Percentiles rank a stretch among this genome's conserved stretches.
Conservation (phyloP, 92 coral and sea anemone genomes). For the Scolanthus callimorphus region DNA sequence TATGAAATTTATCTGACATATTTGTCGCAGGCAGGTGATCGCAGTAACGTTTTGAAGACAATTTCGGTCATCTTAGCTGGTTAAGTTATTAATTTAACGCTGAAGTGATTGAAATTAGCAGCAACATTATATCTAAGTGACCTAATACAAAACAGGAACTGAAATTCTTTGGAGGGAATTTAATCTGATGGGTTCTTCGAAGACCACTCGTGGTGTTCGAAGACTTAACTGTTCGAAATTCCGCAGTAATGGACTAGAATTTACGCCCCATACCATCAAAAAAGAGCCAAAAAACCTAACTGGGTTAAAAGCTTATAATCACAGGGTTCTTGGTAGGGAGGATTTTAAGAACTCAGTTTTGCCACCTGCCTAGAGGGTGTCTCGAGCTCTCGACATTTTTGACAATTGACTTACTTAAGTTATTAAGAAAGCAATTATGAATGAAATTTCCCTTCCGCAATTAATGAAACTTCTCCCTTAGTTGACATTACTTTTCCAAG, state of each 20-base stretch:
- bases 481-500: conserved; percentile 75
- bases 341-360: neutral
- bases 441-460: conserved; percentile 84
- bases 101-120: neutral
- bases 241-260: too few species aligned
- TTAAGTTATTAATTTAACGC: neutral
- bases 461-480: conserved; percentile 77
- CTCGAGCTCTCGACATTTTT: conserved; percentile 70
- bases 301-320: too few species aligned
- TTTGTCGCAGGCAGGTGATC: neutral
- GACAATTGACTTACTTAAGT: conserved; percentile 97
- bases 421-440: conserved; percentile 93
- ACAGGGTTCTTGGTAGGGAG: too few species aligned
- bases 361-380: conserved; percentile 66
- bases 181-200: too few species aligned
- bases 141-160: too few species aligned
- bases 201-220: too few species aligned
- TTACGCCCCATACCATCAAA: too few species aligned
- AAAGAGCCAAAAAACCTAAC: too few species aligned
- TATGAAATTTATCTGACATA: neutral
- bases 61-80: neutral
- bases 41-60: neutral
- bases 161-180: too few species aligned
- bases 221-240: too few species aligned
- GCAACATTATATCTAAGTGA: neutral